phyloP scores from a whole-genome alignment of 2,797 vertebrate genomes.

The Falco novaeseelandiae region DNA sequence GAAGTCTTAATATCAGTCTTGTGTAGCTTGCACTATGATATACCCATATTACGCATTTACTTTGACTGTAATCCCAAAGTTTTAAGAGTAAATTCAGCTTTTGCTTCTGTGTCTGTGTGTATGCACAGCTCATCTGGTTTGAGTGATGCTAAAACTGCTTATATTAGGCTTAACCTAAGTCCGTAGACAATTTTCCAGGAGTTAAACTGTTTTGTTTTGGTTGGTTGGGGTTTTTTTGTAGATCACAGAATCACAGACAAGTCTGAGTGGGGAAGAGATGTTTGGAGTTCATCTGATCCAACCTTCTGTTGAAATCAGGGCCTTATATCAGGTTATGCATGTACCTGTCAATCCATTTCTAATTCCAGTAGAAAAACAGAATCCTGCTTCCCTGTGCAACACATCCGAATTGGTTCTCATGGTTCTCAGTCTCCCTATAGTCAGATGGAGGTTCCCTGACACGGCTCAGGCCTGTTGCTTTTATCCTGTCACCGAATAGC shows the following conservation, averaged over 20 bases:
- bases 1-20: constrained; percentile 66
- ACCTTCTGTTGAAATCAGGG: not conserved
- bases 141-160: not conserved
- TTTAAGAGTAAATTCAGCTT: not conserved
- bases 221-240: not conserved
- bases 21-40: constrained; percentile 47
- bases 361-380: not conserved
- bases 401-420: not conserved
- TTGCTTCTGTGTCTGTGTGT: not conserved
- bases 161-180: not conserved
- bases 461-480: not conserved
- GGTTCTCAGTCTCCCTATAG: fast-evolving
- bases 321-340: not conserved
- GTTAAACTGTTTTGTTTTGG: not conserved
- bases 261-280: not conserved
- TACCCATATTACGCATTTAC: constrained; percentile 34
- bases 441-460: not conserved
- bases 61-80: constrained; percentile 63
- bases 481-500: not conserved
- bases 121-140: not conserved
- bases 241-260: not conserved
- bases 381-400: not conserved
- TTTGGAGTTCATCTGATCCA: not conserved
- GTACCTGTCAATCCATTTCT: not conserved
- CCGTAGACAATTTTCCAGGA: constrained; percentile 21